Percentiles rank a stretch among this genome's conserved stretches.
These are phyloP conservation scores for Anolis apletophallus DNA, from an alignment of 2,797 vertebrate genomes.

Conservation along the genomic window DNA sequence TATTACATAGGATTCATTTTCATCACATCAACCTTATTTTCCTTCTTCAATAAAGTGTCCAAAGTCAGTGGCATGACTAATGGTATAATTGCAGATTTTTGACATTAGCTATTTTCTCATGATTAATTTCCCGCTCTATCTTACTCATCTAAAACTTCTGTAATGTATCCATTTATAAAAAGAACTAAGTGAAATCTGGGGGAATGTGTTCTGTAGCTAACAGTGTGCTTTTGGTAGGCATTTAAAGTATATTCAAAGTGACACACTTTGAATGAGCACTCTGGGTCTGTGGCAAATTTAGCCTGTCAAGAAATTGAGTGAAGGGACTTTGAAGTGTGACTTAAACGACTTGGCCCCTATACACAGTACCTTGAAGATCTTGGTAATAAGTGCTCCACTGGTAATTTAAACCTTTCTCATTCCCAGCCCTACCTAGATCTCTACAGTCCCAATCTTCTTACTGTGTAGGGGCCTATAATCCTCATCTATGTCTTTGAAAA, in stretches of 20 bases:
- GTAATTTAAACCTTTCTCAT: neutral
- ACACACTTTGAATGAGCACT: neutral
- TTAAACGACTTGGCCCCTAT: neutral
- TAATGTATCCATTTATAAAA: neutral
- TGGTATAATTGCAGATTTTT: slow-evolving; percentile 33
- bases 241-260: neutral
- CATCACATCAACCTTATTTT: slow-evolving; percentile 36
- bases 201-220: slow-evolving; percentile 21
- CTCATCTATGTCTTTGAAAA: neutral
- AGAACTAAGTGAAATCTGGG: slow-evolving; percentile 27
- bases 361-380: neutral
- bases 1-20: slow-evolving; percentile 16
- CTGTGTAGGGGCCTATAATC: neutral
- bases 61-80: slow-evolving; percentile 47
- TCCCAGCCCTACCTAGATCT: neutral
- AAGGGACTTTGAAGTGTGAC: neutral
- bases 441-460: neutral
- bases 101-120: slow-evolving; percentile 43
- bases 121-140: slow-evolving; percentile 22
- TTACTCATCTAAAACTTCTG: slow-evolving; percentile 5
- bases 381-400: neutral
- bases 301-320: neutral
- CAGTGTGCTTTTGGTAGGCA: neutral
- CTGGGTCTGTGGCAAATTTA: neutral
- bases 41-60: neutral